Base-by-base conservation (phyloP, 2,113 vertebrate species). In the Brachyhypopomus occidentalis region DNA sequence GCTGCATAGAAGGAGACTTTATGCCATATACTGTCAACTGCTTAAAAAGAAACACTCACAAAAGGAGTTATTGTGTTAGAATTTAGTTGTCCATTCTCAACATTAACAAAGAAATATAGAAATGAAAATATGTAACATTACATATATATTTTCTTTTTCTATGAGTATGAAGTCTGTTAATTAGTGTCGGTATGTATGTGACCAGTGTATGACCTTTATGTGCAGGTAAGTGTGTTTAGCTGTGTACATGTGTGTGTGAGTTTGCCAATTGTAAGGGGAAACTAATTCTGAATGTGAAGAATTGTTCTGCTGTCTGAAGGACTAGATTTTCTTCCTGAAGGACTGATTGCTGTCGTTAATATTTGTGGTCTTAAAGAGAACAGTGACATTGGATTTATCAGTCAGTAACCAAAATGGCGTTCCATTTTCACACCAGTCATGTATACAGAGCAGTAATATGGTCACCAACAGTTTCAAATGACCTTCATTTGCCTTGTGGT, bases 81-180 rank as follows among this genome's bases (percentile, higher is more conserved):
- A 64, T 67, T 62, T 20, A 30, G 14, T 16, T 72, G 36, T 69
- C 27, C n/a, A 9, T 16, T 60, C 36, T 62, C 45, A 14, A 66
- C 19, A 12, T 22, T 74, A 75, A 81, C 75, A 70, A 12, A 75
- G 60, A 60, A 70, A 81, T 30, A 79, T 66, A 81, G 60, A 81
- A 73, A 75, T 56, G 72, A 72, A 52, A 79, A 77, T 58, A 48
- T 73, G 70, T 84, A 75, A 81, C 11, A 55, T 81, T 41, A 19
- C 8, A 34, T 66, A 19, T 76, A 59, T 41, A 64, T 72, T 60
- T 72, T 76, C 22, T 72, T 58, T 80, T 77, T 62, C 19, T 76
- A 72, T 81, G 52, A 22, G 63, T 80, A 67, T 72, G 5, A 64
- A 20, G 60, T 72, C 52, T 52, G 45, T 52, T 11, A 52, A 52